Evolutionary conservation across 1,140 invertebrate species (phyloP).

Genomic region (Drosophila seguyi): DNA sequence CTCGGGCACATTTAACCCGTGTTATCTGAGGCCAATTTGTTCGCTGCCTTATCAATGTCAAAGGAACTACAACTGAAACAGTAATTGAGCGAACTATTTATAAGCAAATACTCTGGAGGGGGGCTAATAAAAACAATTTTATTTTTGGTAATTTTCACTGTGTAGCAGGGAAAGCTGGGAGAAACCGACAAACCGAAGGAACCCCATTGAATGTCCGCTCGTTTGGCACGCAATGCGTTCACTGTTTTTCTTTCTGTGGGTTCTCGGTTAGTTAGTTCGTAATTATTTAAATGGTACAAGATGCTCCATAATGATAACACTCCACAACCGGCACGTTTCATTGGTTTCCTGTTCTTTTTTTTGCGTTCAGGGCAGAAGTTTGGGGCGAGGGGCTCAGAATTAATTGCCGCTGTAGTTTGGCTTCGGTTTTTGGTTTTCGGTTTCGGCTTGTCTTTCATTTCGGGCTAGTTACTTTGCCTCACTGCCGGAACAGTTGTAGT

Average conservation of each 20-base stretch:
- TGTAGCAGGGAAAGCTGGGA: neutral
- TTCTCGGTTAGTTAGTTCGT: slow-evolving; percentile 52
- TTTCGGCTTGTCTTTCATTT: slow-evolving; percentile 52
- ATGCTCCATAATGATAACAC: slow-evolving; percentile 69
- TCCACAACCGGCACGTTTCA: slow-evolving; percentile 62
- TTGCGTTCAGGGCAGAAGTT: neutral
- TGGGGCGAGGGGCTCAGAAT: slow-evolving; percentile 49
- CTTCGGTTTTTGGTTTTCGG: slow-evolving; percentile 46
- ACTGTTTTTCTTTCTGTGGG: slow-evolving; percentile 20
- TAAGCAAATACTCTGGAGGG: slow-evolving; percentile 27
- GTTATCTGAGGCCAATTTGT: slow-evolving; percentile 36
- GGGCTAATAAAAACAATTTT: slow-evolving; percentile 39
- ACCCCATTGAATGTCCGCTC: slow-evolving; percentile 25
- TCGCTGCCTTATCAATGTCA: slow-evolving; percentile 36
- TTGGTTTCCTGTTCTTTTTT: slow-evolving; percentile 26
- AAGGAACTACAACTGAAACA: slow-evolving; percentile 13
- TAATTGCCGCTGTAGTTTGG: slow-evolving; percentile 73
- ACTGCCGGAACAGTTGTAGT: slow-evolving; percentile 62
- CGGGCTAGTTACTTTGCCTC: slow-evolving; percentile 59
- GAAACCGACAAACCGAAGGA: slow-evolving; percentile 1
- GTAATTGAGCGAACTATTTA: slow-evolving; percentile 43
- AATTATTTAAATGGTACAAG: slow-evolving; percentile 79
- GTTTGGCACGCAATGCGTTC: slow-evolving; percentile 51
- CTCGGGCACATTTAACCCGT: slow-evolving; percentile 17
- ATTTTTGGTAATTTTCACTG: slow-evolving; percentile 45